These are phyloP conservation scores for Drosophila differens DNA, from an alignment of 2,888 invertebrate species.

Conservation along the genomic window DNA sequence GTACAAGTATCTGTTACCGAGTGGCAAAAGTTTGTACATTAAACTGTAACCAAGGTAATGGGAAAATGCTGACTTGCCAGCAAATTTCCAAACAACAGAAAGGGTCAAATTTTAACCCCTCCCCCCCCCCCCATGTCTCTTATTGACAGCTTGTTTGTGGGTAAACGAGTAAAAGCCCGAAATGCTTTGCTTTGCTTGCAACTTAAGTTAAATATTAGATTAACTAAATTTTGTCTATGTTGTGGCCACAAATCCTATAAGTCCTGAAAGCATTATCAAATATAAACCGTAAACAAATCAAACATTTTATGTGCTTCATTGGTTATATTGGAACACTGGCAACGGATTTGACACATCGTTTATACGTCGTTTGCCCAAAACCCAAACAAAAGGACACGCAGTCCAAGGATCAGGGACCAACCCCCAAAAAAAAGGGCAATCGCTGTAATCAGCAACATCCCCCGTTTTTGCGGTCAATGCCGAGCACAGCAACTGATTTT, in stretches of 20 bases:
- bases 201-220: slow-evolving; percentile 18
- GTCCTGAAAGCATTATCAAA: slow-evolving; percentile 11
- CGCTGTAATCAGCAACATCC: slow-evolving; percentile 50
- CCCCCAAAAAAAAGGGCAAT: slow-evolving; percentile 45
- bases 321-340: slow-evolving; percentile 31
- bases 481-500: slow-evolving; percentile 25
- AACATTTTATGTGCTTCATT: slow-evolving; percentile 53
- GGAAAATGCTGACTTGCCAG: slow-evolving; percentile 52
- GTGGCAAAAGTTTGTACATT: slow-evolving; percentile 21
- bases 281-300: slow-evolving; percentile 40
- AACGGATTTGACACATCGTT: slow-evolving; percentile 67
- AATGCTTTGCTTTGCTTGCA: slow-evolving; percentile 12
- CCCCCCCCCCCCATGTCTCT: neutral
- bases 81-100: slow-evolving; percentile 42
- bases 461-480: slow-evolving; percentile 41
- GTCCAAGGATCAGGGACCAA: slow-evolving; percentile 20
- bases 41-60: slow-evolving; percentile 39
- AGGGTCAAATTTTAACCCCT: slow-evolving; percentile 35
- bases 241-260: slow-evolving; percentile 43
- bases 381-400: slow-evolving; percentile 19
- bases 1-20: slow-evolving; percentile 18
- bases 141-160: slow-evolving; percentile 21
- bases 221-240: slow-evolving; percentile 13
- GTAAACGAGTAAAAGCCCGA: slow-evolving; percentile 5
- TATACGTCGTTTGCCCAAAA: slow-evolving; percentile 58